Conservation (phyloP, 2,888 invertebrate species). For the Kryphioiulus occultus region DNA sequence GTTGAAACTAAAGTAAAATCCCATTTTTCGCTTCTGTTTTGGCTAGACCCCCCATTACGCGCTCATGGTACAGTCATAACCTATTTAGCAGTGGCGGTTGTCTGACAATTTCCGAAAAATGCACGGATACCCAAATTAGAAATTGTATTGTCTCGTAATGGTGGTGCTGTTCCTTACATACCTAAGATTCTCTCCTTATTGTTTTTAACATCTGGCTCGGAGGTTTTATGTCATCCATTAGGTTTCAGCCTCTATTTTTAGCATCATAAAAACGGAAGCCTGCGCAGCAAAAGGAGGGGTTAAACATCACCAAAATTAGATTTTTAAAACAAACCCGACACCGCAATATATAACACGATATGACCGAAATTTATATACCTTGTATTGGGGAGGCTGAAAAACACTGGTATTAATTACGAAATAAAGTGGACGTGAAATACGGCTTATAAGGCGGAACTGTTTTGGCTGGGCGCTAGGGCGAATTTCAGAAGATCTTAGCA, state of each 20-base stretch:
- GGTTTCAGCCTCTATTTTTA: conserved; percentile 39
- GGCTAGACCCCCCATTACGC: not conserved
- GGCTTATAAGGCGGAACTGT: not conserved
- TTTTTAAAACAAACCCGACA: conserved; percentile 38
- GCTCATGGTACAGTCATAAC: conserved; percentile 36
- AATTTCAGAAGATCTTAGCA: not conserved
- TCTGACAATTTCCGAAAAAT: conserved; percentile 40
- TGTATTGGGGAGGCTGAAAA: not conserved
- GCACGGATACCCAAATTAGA: conserved; percentile 44
- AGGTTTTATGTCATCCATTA: conserved; percentile 46
- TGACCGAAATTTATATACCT: conserved; percentile 16
- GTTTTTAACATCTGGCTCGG: conserved; percentile 45
- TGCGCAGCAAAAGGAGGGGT: not conserved
- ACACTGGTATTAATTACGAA: not conserved
- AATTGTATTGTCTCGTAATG: conserved; percentile 45
- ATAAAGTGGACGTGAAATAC: not conserved
- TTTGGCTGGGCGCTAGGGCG: not conserved
- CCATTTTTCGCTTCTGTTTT: not conserved
- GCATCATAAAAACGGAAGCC: conserved; percentile 32
- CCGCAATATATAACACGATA: conserved; percentile 6
- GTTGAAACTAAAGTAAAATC: not conserved
- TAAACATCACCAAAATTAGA: conserved; percentile 11
- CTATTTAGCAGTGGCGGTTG: conserved; percentile 30
- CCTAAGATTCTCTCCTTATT: conserved; percentile 46
- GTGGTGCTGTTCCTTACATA: conserved; percentile 46